A percentile compares a stretch with the other conserved stretches of the same genome.
Evolutionary conservation across 1,140 invertebrate species (phyloP).

Genomic region (Brachionus angularis): DNA sequence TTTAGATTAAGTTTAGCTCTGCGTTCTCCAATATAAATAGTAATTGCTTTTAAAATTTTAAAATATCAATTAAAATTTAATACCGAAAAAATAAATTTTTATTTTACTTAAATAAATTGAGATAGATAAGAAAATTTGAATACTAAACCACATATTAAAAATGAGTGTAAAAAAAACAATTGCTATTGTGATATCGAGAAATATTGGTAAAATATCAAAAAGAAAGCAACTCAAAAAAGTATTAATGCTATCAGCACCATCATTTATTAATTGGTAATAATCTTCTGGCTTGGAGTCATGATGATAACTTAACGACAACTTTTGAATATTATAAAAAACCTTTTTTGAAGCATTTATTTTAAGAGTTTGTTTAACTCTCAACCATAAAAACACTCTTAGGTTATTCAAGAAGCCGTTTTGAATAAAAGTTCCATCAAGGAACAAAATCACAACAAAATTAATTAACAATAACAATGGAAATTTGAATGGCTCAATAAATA

Average conservation of each 20-base stretch:
- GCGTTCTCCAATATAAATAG: conserved; percentile 26
- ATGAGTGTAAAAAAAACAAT: conserved; percentile 77
- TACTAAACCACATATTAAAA: conserved; percentile 87
- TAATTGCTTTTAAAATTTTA: not conserved
- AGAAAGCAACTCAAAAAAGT: conserved; percentile 58
- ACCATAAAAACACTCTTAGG: conserved; percentile 83
- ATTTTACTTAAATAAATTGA: conserved; percentile 37
- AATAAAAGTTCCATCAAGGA: conserved; percentile 1
- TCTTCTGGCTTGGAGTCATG: conserved; percentile 86
- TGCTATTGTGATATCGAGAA: conserved; percentile 86
- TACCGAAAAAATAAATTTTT: conserved; percentile 59
- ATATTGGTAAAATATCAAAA: conserved; percentile 76
- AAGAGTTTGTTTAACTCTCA: conserved; percentile 87
- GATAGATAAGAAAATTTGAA: conserved; percentile 72
- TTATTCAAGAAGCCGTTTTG: conserved; percentile 62
- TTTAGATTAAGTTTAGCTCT: not conserved
- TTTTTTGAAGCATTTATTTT: conserved; percentile 80
- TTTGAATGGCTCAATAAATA: conserved; percentile 21
- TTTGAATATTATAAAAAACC: conserved; percentile 79
- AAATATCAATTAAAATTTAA: not conserved
- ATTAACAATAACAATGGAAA: not conserved
- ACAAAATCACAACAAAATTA: not conserved
- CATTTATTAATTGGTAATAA: conserved; percentile 70
- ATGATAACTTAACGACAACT: conserved; percentile 71
- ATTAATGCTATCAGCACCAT: conserved; percentile 36